Base-by-base conservation (phyloP, 2,797 vertebrate species). In the Discoglossus pictus region DNA sequence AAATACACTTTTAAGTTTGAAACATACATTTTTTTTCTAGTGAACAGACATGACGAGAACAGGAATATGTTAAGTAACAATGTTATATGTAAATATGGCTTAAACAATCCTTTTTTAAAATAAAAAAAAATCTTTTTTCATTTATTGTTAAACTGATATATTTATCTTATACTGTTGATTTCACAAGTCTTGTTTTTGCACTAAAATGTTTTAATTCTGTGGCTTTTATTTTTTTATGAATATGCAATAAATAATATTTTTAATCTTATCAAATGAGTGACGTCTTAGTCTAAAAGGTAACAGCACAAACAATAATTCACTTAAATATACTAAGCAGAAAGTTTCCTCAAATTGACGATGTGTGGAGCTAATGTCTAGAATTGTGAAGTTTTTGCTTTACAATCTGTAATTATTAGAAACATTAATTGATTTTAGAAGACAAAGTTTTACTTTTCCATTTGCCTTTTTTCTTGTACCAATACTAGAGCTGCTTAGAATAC, bases 81-180 rank as follows among this genome's bases (percentile, higher is more conserved):
- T 34, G 76, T 78, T 79, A 81, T 81, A 67, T 91, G 88, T 91
- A 91, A 89, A 91, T 89, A 91, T 81, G 80, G 84, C 83, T 74
- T 79, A 78, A 79, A 80, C 69, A 61, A 80, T 16, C 75, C 87
- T 89, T 89, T 89, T 84, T 81, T 80, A 76, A 88, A 86, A 80
- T 82, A 65, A 72, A 76, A 88, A 86, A 80, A 81, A 65, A 72
- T 64, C 64, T 81, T 64, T 82, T 83, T 84, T 82, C 58, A 24
- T 35, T 79, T 51, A 77, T 72, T 61, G 76, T 53, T 78, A 80
- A 80, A 70, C 74, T 68, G 72, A 59, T 73, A 76, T 80, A 74
- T 80, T 79, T 78, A 78, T 80, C 74, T n/a, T 74, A 79, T 65
- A 79, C 74, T 74, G 31, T 73, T 80, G 72, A 65, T 47, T 66